Base-by-base conservation (phyloP, 1,140 invertebrate species). In the Semibalanus balanoides region DNA sequence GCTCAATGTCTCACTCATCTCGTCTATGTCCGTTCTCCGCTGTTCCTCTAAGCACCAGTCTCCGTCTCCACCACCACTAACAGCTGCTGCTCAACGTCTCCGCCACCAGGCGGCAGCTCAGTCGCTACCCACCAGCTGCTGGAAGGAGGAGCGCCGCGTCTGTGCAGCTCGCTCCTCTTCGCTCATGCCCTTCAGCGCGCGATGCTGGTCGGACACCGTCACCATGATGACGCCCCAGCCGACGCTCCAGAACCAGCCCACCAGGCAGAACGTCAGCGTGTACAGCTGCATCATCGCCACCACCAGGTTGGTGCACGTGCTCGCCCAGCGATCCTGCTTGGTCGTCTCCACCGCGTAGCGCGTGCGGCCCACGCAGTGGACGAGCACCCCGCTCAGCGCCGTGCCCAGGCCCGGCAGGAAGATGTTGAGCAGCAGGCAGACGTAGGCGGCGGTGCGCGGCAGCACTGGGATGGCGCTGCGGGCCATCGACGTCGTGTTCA, bases 171-270 rank as follows among this genome's bases (percentile, higher is more conserved):
- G 70, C 29, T 72, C 28, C 29, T 72, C 30, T 14, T 30, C 51
- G 69, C 79, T 78, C 76, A 83, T 74, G 28, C 27, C 1, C 82
- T 81, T 17, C 70, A 72, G n/a, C 29, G n/a, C 3, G 29, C 29
- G 70, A 9, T 80, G 70, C 29, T 30, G 70, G 11, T 72, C 28
- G 11, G 91, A 90, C 83, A 91, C 85, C 81, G 87, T 89, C 25
- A 94, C 83, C 88, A 97, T 93, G 79, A 94, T 93, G 76, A 95
- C 89, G 29, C 95, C 95, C 95, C 95, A 98, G 88, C 93, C 95
- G 75, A 97, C 91, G 40, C 94, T 95, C 95, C 95, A 98, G 78
- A 95, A 95, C 95, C 95, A 98, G 5, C 95, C 95, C 35, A 98
- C 95, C 14, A 97, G 88, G 78, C 95, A 91, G 84, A 97, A 97